Base-by-base conservation (phyloP, 2,113 vertebrate genomes). In the Origma solitaria region DNA sequence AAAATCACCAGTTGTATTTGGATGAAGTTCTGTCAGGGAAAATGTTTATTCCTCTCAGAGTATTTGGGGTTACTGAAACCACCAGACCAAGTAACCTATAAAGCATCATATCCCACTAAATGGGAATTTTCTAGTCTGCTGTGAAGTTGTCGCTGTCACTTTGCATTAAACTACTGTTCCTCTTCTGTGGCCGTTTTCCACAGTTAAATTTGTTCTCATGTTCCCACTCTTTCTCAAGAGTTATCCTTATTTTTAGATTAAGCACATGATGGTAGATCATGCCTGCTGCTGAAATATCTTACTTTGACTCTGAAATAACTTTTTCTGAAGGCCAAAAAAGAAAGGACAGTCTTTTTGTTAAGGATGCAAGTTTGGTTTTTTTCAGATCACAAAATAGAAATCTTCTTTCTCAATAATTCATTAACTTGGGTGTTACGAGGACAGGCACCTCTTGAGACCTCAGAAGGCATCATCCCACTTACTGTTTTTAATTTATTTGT, bases 241-340 rank as follows among this genome's bases (percentile, higher is more conserved):
- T 85, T 79, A 50, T 42, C 61, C 88, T 87, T 96, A 96, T 95
- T 97, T 96, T 96, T 95, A 97, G 91, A 81, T 64, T 37, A 88
- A 53, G 84, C 91, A 81, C 65, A 58, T 92, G 89, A 83, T 88
- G 70, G 35, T 78, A 51, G 51, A 38, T 89, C 58, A 70, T 65
- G 73, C 38, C 69, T 91, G 54, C 31, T 78, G 25, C 66, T 80
- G 42, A 82, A 90, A 54, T 86, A 79, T 2, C 45, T 85, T 65
- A 35, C 35, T 78, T 85, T 75, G 49, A 65, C 80, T 87, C 65
- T 94, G 50, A 91, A 70, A 68, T 62, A 68, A 76, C 30, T n/a
- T 76, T 49, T 84, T 71, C 42, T 65, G 47, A 72, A 82, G 44
- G 14, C 5, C 37, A 68, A 33, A 15, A 53, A 35, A 22, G 8